These are phyloP conservation scores for Tanypteryx hageni DNA, from an alignment of 2,888 invertebrate species.

Conservation along the genomic window DNA sequence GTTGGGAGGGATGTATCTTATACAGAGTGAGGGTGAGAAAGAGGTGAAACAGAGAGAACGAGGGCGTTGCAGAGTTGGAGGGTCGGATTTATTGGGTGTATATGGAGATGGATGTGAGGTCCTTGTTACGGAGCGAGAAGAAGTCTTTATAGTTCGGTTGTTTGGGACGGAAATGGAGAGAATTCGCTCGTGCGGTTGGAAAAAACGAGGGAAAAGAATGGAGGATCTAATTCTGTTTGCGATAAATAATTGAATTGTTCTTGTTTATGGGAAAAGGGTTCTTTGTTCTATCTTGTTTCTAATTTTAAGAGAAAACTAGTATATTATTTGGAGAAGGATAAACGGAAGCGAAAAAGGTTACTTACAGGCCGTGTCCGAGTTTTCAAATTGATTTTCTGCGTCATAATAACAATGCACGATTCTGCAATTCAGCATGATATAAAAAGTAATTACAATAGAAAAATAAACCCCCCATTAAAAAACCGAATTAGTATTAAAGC, in stretches of 20 bases:
- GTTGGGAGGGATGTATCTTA: neutral
- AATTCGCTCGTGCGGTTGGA: neutral
- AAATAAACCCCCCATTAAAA: no score
- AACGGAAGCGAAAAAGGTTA: no score
- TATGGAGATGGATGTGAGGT: neutral
- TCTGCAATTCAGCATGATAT: no score
- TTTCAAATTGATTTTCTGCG: no score
- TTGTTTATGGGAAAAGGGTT: no score
- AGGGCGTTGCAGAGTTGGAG: neutral
- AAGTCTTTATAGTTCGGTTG: neutral
- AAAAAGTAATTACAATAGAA: no score
- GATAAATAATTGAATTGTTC: neutral
- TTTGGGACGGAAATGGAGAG: neutral
- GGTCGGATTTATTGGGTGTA: neutral
- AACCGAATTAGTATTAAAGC: no score
- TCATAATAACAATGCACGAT: no score
- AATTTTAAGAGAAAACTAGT: no score
- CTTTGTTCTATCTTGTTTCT: no score
- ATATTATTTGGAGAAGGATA: no score
- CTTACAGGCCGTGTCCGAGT: no score
- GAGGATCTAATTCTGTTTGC: neutral
- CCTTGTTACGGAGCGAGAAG: neutral
- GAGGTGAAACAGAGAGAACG: neutral
- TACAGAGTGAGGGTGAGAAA: neutral
- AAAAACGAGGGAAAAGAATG: neutral